Base-by-base conservation (phyloP, 2,888 invertebrate species). In the Bombylius discolor region DNA sequence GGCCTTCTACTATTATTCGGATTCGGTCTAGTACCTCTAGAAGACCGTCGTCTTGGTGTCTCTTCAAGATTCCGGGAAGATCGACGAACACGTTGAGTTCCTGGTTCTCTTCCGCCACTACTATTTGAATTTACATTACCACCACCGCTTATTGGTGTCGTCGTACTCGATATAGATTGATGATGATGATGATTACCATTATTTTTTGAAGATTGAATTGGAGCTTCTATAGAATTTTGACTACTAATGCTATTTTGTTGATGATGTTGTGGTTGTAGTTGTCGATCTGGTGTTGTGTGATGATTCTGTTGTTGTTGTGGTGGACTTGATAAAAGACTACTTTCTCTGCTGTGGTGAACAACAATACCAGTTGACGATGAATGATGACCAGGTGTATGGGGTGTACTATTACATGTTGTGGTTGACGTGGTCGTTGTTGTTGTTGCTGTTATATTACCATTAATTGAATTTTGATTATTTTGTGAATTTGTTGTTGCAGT, bases 21-120 rank as follows among this genome's bases (percentile, higher is more conserved):
- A 54, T 58, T 63, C 48, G 62, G 58, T 50, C 61, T 58, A 4
- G 68, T 64, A 39, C 68, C 69, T 4, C 74, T 70, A 4, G 73
- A 72, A 3, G 71, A 68, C 8, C 74, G 67, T 0, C 75, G 65
- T 6, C 73, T 64, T 4, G 65, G 62, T 1, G 72, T 67, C 47
- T 74, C 74, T 34, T 73, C 74, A 33, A 63, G 55, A 56, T 58
- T 64, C 47, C 67, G 63, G 55, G 50, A 69, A 14, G 64, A 62
- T 54, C 65, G 56, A 46, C 65, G 61, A 8, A 61, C 56, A 67
- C 46, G 60, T 62, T 3, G 66, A 56, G 49, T 62, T 5, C 61
- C 52, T 11, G 65, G 50, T 23, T 62, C 58, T 9, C 63, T 45
- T 39, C 39, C 54, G 23, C 59, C 32, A 44, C 31, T 14, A 44